Evolutionary conservation across 1,140 invertebrate species (phyloP).

Genomic region (Bactericera cockerelli): DNA sequence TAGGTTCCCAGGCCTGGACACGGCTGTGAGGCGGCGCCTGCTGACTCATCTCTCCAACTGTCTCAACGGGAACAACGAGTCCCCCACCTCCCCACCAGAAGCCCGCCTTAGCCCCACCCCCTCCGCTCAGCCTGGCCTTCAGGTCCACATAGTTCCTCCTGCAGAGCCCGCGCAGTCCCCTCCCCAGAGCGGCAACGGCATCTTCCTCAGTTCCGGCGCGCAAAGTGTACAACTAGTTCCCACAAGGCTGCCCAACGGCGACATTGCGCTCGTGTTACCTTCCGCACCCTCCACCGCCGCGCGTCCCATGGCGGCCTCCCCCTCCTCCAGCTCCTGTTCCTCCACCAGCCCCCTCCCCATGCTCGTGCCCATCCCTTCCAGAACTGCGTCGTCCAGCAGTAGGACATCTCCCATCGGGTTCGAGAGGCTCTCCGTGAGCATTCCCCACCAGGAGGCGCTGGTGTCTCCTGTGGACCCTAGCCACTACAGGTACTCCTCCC

Average conservation of each 20-base stretch:
- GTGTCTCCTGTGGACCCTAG: background rate
- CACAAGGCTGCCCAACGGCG: conserved; percentile 41
- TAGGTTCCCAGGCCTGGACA: conserved; percentile 58
- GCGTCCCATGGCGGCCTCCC: background rate
- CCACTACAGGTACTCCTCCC: background rate
- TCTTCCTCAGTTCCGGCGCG: conserved; percentile 31
- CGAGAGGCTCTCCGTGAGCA: background rate
- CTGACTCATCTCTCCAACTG: conserved; percentile 55
- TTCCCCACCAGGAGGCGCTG: background rate
- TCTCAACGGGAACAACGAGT: conserved; percentile 30
- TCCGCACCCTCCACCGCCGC: conserved; percentile 13
- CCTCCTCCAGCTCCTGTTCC: conserved; percentile 1
- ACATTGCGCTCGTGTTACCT: conserved; percentile 42
- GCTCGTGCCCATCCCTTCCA: conserved; percentile 2
- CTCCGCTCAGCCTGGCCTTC: conserved; percentile 15
- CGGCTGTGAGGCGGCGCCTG: conserved; percentile 48
- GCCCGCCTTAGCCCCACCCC: conserved; percentile 9
- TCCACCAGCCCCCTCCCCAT: background rate
- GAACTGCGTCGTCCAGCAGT: background rate
- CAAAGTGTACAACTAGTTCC: conserved; percentile 40
- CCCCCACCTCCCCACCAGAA: conserved; percentile 12
- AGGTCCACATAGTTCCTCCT: conserved; percentile 18
- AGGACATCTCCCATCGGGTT: background rate
- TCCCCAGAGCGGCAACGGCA: conserved; percentile 31
- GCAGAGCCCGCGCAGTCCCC: conserved; percentile 27